phyloP scores from a whole-genome alignment of 1,140 invertebrate species.

The Drosophila insularis region DNA sequence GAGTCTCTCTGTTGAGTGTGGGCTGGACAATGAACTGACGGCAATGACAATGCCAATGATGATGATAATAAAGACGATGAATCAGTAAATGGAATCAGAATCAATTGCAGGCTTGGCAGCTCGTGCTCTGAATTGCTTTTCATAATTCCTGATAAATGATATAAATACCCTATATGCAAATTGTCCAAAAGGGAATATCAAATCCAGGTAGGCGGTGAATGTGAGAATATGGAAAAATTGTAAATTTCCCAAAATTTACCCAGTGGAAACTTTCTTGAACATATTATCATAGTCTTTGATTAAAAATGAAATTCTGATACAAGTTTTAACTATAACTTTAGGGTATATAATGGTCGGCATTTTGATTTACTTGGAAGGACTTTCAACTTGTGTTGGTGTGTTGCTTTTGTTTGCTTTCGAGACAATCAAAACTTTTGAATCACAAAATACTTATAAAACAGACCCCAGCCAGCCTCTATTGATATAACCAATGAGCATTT shows the following conservation, averaged over 20 bases:
- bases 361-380: not conserved
- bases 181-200: not conserved
- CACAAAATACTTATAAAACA: constrained; percentile 18
- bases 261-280: too few relatives aligned
- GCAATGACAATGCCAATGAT: constrained; percentile 56
- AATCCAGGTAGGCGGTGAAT: too few relatives aligned
- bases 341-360: not conserved
- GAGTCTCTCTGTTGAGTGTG: constrained; percentile 46
- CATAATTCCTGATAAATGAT: constrained; percentile 16
- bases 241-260: too few relatives aligned
- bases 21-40: constrained; percentile 59
- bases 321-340: not conserved
- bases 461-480: constrained; percentile 1
- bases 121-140: constrained; percentile 46
- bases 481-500: constrained; percentile 22
- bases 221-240: not conserved
- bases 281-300: not conserved
- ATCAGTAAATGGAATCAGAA: constrained; percentile 45
- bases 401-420: not conserved
- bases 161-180: constrained; percentile 25
- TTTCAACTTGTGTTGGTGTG: constrained; percentile 17
- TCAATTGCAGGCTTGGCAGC: constrained; percentile 36
- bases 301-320: not conserved
- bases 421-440: constrained; percentile 31
- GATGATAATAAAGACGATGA: constrained; percentile 41